These are phyloP conservation scores for Melopsittacus undulatus DNA, from an alignment of 2,797 vertebrate genomes.

Conservation along the genomic window DNA sequence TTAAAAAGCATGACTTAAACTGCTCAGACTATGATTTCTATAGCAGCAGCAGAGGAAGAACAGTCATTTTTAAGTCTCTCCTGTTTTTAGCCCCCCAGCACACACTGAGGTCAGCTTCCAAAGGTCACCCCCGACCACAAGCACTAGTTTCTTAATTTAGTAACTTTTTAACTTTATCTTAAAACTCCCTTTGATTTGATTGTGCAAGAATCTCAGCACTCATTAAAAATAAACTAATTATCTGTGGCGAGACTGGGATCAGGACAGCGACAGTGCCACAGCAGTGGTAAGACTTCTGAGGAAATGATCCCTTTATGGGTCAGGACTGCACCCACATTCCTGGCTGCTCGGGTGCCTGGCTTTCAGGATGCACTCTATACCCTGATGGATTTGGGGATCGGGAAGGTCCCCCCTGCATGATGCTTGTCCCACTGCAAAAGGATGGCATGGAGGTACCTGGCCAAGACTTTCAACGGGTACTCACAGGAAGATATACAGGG, in stretches of 20 bases:
- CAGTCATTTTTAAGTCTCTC: background rate
- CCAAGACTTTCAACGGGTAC: background rate
- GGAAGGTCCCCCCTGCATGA: rapidly evolving
- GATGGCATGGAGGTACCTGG: background rate
- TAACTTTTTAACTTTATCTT: constrained; percentile 38
- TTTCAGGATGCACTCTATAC: background rate
- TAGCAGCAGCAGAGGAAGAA: background rate
- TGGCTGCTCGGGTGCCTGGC: background rate
- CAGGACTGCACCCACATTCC: background rate
- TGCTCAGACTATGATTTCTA: rapidly evolving
- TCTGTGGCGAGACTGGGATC: background rate
- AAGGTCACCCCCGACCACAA: background rate
- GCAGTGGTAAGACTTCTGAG: background rate
- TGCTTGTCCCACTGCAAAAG: background rate
- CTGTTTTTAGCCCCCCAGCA: background rate
- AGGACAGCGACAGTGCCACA: background rate
- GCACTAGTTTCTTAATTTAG: constrained; percentile 51
- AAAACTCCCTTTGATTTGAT: constrained; percentile 37
- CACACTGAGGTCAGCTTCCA: background rate
- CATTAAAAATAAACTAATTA: constrained; percentile 66
- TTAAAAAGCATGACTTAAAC: background rate
- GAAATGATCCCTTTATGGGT: background rate
- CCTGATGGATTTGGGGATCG: background rate
- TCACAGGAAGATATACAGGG: background rate
- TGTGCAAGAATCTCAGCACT: constrained; percentile 24